Percentiles rank a stretch among this genome's conserved stretches.
phyloP scores from a whole-genome alignment of 1,140 invertebrate species.

The Drosophila varians region DNA sequence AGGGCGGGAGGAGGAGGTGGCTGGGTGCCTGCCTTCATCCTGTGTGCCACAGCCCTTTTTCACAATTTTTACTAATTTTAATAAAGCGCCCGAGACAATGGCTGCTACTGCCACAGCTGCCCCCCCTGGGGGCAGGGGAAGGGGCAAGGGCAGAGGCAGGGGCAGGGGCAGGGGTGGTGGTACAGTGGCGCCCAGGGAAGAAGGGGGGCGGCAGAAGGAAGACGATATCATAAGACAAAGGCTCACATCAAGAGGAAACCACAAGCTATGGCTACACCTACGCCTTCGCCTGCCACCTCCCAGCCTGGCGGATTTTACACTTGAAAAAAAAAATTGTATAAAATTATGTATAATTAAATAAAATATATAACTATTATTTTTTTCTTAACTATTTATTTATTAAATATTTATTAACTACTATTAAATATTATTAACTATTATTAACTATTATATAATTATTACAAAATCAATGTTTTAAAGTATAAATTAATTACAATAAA shows the following conservation, averaged over 20 bases:
- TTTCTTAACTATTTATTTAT: too few species aligned
- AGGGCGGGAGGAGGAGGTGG: neutral
- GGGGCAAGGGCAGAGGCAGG: neutral
- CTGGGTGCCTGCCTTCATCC: neutral
- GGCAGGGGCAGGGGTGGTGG: too few species aligned
- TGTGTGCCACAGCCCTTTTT: constrained; percentile 21
- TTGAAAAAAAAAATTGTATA: too few species aligned
- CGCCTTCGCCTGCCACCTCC: constrained; percentile 15
- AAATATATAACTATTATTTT: too few species aligned
- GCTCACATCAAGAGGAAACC: constrained; percentile 77
- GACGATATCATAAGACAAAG: constrained; percentile 67
- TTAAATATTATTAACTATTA: too few species aligned
- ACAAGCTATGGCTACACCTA: constrained; percentile 47
- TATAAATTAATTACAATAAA: too few species aligned
- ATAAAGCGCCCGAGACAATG: constrained; percentile 69
- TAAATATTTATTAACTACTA: too few species aligned
- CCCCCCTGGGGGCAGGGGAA: neutral
- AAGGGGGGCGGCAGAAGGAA: neutral
- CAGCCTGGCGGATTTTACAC: neutral
- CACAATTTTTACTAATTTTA: constrained; percentile 77
- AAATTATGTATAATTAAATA: too few species aligned
- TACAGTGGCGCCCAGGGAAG: too few species aligned
- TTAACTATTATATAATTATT: too few species aligned
- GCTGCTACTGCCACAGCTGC: constrained; percentile 1
- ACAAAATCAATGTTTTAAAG: too few species aligned